A percentile compares a stretch with the other conserved stretches of the same genome.
These are phyloP conservation scores for Isoperla grammatica DNA, from an alignment of 2,888 invertebrate species.

Conservation along the genomic window DNA sequence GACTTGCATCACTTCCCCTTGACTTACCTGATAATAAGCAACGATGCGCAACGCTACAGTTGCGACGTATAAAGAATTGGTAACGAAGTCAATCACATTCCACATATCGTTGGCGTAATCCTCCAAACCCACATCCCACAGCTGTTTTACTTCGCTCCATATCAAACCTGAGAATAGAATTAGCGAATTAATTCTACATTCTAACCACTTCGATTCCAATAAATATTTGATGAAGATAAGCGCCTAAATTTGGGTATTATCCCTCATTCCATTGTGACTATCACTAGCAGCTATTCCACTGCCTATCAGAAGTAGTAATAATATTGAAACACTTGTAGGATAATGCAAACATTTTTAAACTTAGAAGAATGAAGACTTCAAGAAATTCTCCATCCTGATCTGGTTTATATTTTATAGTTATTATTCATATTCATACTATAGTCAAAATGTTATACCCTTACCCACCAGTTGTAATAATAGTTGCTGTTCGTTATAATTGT, in stretches of 20 bases:
- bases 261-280: no score
- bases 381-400: no score
- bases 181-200: neutral
- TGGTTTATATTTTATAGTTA: no score
- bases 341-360: no score
- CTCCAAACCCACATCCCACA: slow-evolving; percentile 96
- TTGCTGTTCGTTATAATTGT: no score
- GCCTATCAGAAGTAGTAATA: neutral
- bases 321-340: no score
- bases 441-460: no score
- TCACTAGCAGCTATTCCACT: no score
- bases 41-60: slow-evolving; percentile 92
- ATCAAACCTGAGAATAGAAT: slow-evolving; percentile 68
- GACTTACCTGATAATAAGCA: slow-evolving; percentile 83
- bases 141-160: slow-evolving; percentile 98
- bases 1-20: neutral
- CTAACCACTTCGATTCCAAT: neutral
- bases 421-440: no score
- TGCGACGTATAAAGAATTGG: slow-evolving; percentile 95
- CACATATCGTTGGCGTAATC: slow-evolving; percentile 99
- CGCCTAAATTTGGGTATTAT: no score
- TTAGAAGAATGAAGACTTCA: no score
- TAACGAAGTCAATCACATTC: slow-evolving; percentile 99
- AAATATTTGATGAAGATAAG: slow-evolving; percentile 13
- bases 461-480: no score